Evolutionary conservation across 1,140 invertebrate species (phyloP).

Genomic region (Gonatopus flavifemur): DNA sequence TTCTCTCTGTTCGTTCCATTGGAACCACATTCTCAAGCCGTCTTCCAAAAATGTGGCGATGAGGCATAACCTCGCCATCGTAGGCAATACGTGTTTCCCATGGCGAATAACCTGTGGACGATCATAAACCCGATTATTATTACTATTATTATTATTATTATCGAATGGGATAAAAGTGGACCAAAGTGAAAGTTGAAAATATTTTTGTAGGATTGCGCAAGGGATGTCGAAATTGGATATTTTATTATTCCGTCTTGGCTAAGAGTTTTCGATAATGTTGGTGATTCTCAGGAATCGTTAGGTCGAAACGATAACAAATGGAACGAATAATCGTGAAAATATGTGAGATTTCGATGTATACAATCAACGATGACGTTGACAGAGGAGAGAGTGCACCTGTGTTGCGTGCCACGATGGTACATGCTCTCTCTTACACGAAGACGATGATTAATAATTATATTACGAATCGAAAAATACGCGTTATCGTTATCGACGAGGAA

Average conservation of each 20-base stretch:
- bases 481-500: background rate
- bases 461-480: background rate
- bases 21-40: slow-evolving; percentile 98
- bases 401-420: too few species aligned
- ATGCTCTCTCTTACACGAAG: background rate
- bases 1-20: slow-evolving; percentile 97
- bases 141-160: background rate
- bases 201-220: background rate
- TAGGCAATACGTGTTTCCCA: slow-evolving; percentile 92
- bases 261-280: background rate
- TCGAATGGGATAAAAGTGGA: background rate
- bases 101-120: slow-evolving; percentile 81
- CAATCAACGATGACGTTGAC: slow-evolving; percentile 40
- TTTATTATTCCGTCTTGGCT: background rate
- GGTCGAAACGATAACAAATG: background rate
- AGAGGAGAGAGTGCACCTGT: slow-evolving; percentile 25
- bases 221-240: background rate
- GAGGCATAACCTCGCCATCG: slow-evolving; percentile 93
- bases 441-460: background rate
- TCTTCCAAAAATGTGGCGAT: slow-evolving; percentile 99
- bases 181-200: background rate
- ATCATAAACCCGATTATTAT: slow-evolving; percentile 22
- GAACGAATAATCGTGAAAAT: slow-evolving; percentile 5
- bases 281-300: background rate
- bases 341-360: slow-evolving; percentile 9